Conservation (phyloP, 1,140 invertebrate species). For the Mesaphorura yosii region DNA sequence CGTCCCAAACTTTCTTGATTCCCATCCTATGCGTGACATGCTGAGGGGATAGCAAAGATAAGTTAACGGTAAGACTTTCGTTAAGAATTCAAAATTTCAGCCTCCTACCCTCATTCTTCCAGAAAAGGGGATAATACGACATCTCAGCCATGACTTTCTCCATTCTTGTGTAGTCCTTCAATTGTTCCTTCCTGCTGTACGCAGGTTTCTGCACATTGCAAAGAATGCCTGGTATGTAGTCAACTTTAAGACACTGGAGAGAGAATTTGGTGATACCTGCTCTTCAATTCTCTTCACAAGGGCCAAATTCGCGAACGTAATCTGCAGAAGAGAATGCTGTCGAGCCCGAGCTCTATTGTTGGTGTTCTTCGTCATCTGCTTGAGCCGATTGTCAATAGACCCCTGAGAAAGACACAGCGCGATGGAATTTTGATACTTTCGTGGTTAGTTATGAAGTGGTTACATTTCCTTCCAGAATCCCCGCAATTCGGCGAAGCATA, state of each 20-base stretch:
- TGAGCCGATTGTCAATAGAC: not conserved
- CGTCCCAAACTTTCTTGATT: too few species aligned
- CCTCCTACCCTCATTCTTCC: constrained; percentile 16
- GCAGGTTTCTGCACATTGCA: constrained; percentile 13
- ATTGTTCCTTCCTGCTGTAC: constrained; percentile 10
- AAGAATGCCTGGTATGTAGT: not conserved
- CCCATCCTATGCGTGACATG: too few species aligned
- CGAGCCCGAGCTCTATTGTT: constrained; percentile 5
- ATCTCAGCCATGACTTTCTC: constrained; percentile 16
- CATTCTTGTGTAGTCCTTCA: constrained; percentile 13
- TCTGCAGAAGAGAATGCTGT: constrained; percentile 14
- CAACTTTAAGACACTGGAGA: not conserved
- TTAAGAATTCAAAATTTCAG: too few species aligned
- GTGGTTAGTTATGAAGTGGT: not conserved
- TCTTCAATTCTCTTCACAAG: constrained; percentile 23
- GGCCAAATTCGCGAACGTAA: constrained; percentile 28
- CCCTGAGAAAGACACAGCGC: not conserved
- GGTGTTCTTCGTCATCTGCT: not conserved
- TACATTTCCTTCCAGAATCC: constrained; percentile 21
- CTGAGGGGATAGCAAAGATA: too few species aligned
- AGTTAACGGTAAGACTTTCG: too few species aligned
- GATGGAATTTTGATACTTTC: not conserved
- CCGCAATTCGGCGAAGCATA: constrained; percentile 22
- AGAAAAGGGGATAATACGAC: constrained; percentile 23
- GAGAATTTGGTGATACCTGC: not conserved